Evolutionary conservation across 2,888 invertebrate species (phyloP), one percentile per base, ranked within the genome.

Genomic region (Eupithecia subumbrata): DNA sequence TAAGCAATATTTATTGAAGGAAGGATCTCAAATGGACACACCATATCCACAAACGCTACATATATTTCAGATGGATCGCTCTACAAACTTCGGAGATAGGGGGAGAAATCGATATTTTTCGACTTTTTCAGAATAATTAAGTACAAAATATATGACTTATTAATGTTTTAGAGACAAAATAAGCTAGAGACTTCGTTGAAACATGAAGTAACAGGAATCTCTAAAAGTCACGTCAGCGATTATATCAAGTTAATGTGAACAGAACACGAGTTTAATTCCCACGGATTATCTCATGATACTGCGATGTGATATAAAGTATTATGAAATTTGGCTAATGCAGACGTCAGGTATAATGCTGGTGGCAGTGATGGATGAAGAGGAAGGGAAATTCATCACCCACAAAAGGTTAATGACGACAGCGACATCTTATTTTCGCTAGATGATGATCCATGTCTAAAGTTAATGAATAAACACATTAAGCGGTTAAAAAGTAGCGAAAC

Each of bases 331-430:
- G 70, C 71, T 79, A 79, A 80, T 77, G 73, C 71, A 77, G 76
- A 76, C 72, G 73, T 78, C 74, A 70, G 73, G 67, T 76, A 72
- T 71, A 72, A 79, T 75, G 64, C 70, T 74, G 70, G 72, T 79
- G 81, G 80, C 84, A 84, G 74, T 84, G 82, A 85, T 84, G 75
- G 77, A 87, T 84, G 80, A 72, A 67, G 40, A 72, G 76, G 69
- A 70, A 79, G 74, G 30, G 74, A 82, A 78, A 80, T 80, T 78
- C 72, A 83, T 82, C 77, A 82, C 86, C 82, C 86, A 81, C 85
- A 22, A 89, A 85, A 86, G 85, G 80, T 85, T 81, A 80, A 78
- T 78, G 78, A 78, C 73, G 79, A 78, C 75, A 76, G 75, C 45
- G 71, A 82, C 85, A 85, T 85, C 78, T 73, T 83, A 72, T 48